Evolutionary conservation across 2,888 invertebrate genomes (phyloP).

Genomic region (Diaphora mendica): DNA sequence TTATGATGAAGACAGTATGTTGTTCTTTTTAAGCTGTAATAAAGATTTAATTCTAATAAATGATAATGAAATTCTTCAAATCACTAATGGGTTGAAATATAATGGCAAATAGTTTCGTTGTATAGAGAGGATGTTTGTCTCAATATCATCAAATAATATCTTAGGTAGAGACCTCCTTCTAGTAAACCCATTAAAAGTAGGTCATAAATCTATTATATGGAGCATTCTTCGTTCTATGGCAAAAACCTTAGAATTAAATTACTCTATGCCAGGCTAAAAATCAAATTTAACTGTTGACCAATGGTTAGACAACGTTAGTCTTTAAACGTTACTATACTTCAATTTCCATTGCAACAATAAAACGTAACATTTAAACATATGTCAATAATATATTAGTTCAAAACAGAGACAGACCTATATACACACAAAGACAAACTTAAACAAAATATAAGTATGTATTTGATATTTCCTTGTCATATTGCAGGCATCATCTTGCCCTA

Average conservation of each 20-base stretch:
- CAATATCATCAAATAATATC: too few species aligned
- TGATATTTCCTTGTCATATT: not conserved
- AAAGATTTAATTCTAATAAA: too few species aligned
- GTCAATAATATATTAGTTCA: not conserved
- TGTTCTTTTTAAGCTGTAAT: too few species aligned
- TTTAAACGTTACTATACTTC: not conserved
- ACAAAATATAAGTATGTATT: not conserved
- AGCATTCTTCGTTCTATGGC: too few species aligned
- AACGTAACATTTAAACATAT: not conserved
- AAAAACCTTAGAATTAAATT: not conserved
- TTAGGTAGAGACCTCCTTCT: not conserved
- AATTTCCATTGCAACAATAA: not conserved
- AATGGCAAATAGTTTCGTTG: too few species aligned
- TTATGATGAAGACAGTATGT: too few species aligned
- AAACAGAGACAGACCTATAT: not conserved
- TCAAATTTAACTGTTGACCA: not conserved
- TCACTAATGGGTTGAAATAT: too few species aligned
- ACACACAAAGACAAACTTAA: not conserved
- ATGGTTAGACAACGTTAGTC: not conserved
- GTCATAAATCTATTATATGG: too few species aligned
- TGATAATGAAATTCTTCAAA: too few species aligned
- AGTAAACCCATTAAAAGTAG: not conserved
- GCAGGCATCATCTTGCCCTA: not conserved
- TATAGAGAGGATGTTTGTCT: too few species aligned
- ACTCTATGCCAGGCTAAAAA: not conserved